A percentile compares a stretch with the other conserved stretches of the same genome.
Conservation (phyloP, 2,113 vertebrate genomes). For the Neomonachus schauinslandi region DNA sequence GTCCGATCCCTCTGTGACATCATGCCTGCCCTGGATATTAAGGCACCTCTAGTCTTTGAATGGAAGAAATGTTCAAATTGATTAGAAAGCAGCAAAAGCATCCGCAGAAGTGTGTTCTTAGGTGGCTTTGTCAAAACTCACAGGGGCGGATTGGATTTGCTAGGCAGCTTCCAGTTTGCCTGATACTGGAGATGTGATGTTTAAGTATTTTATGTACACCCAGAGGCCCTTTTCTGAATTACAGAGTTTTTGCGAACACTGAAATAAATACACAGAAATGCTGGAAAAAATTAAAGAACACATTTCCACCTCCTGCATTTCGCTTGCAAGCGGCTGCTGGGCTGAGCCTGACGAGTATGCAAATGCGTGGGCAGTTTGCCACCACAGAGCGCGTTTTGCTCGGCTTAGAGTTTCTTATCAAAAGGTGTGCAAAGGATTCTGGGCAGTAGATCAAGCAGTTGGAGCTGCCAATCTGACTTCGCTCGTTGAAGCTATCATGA, state of each 20-base stretch:
- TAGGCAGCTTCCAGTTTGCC: neutral
- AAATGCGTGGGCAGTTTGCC: neutral
- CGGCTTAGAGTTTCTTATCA: slow-evolving; percentile 41
- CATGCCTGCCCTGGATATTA: fast-evolving
- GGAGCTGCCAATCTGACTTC: neutral
- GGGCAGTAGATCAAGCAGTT: slow-evolving; percentile 29
- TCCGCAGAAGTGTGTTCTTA: neutral
- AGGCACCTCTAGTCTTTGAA: neutral
- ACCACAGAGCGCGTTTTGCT: neutral
- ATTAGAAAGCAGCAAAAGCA: neutral
- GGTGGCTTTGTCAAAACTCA: neutral
- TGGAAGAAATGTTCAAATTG: neutral
- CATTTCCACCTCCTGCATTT: slow-evolving; percentile 52
- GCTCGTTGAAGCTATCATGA: neutral
- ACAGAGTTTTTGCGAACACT: slow-evolving; percentile 44
- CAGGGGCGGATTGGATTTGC: neutral
- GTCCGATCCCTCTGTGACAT: fast-evolving
- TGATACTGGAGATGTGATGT: neutral
- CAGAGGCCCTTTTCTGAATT: slow-evolving; percentile 61
- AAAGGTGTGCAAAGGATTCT: slow-evolving; percentile 52
- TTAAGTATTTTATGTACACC: slow-evolving; percentile 10
- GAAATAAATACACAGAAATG: slow-evolving; percentile 70
- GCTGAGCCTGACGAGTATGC: slow-evolving; percentile 47
- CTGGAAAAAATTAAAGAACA: slow-evolving; percentile 67
- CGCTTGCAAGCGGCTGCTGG: slow-evolving; percentile 17